These are phyloP conservation scores for Tanaodytes sp. DNA, from an alignment of 2,888 invertebrate genomes.

Conservation along the genomic window DNA sequence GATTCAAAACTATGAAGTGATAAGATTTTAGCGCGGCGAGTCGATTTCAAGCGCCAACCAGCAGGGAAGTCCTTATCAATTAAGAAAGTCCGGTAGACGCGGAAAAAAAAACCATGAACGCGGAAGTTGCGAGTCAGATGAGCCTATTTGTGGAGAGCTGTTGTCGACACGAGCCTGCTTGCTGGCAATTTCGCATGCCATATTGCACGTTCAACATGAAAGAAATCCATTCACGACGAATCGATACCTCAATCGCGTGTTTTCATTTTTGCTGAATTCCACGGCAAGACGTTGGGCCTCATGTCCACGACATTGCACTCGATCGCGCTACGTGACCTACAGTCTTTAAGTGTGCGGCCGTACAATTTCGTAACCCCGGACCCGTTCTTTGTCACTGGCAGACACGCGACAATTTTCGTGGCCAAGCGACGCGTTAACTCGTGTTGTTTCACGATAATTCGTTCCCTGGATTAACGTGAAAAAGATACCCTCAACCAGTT, in stretches of 20 bases:
- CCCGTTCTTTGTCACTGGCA: slow-evolving; percentile 28
- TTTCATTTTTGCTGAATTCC: slow-evolving; percentile 48
- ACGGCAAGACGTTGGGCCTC: slow-evolving; percentile 35
- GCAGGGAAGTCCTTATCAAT: too few relatives aligned
- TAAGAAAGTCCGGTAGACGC: too few relatives aligned
- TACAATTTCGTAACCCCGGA: slow-evolving; percentile 32
- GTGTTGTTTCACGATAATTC: too few relatives aligned
- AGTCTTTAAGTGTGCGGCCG: slow-evolving; percentile 35
- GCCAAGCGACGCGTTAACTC: neutral
- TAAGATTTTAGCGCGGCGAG: too few relatives aligned
- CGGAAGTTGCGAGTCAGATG: too few relatives aligned
- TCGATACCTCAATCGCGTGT: slow-evolving; percentile 54
- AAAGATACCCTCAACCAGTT: too few relatives aligned
- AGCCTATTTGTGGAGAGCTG: too few relatives aligned
- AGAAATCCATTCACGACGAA: slow-evolving; percentile 47
- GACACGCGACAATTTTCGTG: slow-evolving; percentile 43
- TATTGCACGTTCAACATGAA: slow-evolving; percentile 36
- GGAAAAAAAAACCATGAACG: too few relatives aligned
- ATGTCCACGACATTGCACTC: slow-evolving; percentile 53
- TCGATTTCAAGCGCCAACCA: too few relatives aligned
- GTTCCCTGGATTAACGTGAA: too few relatives aligned
- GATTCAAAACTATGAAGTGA: too few relatives aligned
- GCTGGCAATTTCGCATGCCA: slow-evolving; percentile 33
- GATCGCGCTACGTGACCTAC: slow-evolving; percentile 44
- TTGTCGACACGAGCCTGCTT: too few relatives aligned